Base-by-base conservation (phyloP, 2,888 invertebrate genomes). In the Eilema griseolum region DNA sequence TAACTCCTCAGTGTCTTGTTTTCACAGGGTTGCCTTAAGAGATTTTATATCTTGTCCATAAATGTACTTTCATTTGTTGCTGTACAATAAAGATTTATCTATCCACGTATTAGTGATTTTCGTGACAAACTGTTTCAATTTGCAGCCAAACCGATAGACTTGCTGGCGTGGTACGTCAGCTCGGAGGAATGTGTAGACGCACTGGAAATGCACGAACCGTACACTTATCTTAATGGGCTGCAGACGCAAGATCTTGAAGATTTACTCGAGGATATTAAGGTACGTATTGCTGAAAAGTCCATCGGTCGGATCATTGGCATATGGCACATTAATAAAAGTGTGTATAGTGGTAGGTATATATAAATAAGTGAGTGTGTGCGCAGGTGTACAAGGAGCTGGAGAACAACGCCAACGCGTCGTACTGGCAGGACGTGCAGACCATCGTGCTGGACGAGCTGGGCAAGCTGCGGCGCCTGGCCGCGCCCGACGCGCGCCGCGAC, bases 171-270 rank as follows among this genome's bases (percentile, higher is more conserved):
- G 95, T 99, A 99, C 87, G 98, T 99, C 70, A 98, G 98, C 88
- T 97, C 98, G 0, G 98, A 99, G 85, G 98, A 98, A 83, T 92
- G 94, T 61, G 98, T 98, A 67, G 98, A 99, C 84, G 98, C 99
- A 0, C 97, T 99, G 31, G 99, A 99, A 95, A 98, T 99, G 98
- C 99, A 99, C 88, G 99, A 99, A 90, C 99, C 99, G 0, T 99
- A 99, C 89, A 98, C 98, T 0, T 99, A 99, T 89, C 96, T 99
- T 0, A 98, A 98, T 87, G 99, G 99, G 0, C 95, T 99, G 70
- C 97, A 97, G 23, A 96, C 98, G 10, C 97, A 97, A 79, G 99
- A 99, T 90, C 95, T 99, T 28, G 99, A 99, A 90, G 99, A 99
- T 93, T 95, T 99, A 23, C 96, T 99, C 0, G 99, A 98, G 82